Evolutionary conservation across 2,797 vertebrate genomes (phyloP).

Genomic region (Vireo griseus): DNA sequence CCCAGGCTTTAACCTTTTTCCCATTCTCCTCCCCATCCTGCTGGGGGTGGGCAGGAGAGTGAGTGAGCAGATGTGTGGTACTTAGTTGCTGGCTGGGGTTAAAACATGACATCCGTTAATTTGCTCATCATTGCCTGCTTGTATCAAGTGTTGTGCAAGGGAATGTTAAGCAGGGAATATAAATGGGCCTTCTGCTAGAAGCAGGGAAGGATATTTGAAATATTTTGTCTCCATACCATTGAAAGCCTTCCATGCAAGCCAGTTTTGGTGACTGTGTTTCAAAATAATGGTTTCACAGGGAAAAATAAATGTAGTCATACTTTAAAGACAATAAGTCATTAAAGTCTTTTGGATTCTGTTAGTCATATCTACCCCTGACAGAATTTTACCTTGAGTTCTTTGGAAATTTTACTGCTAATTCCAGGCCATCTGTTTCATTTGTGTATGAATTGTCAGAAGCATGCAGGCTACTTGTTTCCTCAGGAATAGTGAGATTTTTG

Average conservation of each 20-base stretch:
- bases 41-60: accelerated
- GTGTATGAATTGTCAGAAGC: neutral
- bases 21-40: neutral
- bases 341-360: neutral
- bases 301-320: neutral
- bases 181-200: neutral
- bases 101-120: neutral
- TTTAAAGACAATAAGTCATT: neutral
- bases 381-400: neutral
- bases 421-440: neutral
- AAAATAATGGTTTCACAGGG: neutral
- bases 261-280: neutral
- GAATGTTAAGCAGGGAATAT: neutral
- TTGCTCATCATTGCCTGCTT: neutral
- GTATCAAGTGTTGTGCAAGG: neutral
- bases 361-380: neutral
- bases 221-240: neutral
- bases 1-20: neutral
- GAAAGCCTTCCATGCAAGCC: neutral
- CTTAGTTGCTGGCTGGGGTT: neutral
- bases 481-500: neutral
- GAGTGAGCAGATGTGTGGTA: neutral
- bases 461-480: neutral
- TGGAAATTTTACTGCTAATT: neutral
- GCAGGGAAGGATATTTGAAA: neutral